Evolutionary conservation across 2,888 invertebrate species (phyloP), one percentile per base, ranked within the genome.

Genomic region (Aethes cnicana): DNA sequence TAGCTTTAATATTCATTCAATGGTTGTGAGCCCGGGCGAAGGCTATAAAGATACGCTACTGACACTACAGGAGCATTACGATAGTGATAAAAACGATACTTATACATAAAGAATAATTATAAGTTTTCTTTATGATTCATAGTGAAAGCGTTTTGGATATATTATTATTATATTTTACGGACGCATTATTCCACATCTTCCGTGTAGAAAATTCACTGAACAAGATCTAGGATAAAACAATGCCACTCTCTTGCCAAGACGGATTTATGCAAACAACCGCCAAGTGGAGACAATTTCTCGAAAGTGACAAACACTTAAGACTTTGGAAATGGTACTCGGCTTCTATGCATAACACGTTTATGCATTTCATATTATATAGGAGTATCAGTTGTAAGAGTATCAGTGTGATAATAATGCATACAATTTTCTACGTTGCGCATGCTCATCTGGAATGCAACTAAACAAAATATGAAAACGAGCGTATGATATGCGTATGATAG

Each of bases 1-100:
- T 46, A 33, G 9, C 32, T 52, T 52, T 46, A 52, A 39, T 39
- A 52, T 52, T 46, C 44, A 46, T 52, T 52, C 33, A 33, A 52
- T 46, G 44, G 44, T 16, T 9, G 33, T 25, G 37, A 44, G 32
- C 7, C 39, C 18, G 20, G 37, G 47, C 47, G 21, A 8, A 20
- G 18, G n/a, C 37, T 16, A 32, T 46, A 33, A 52, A 52, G 37
- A 50, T 44, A 43, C 16, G 41, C 42, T 43, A 44, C 36, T 30
- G 43, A 50, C 44, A 50, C 25, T 30, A 17, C 26, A 21, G 26
- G 28, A 52, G 33, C 20, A 44, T 44, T 52, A 52, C 11, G 39
- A 39, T 46, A 23, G 12, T 36, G 39, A 46, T 46, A 39, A 46
- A 18, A 20, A 30, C 14, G 20, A 52, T 52, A 52, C 44, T 52